Percentiles rank a stretch among this genome's conserved stretches.
phyloP scores from a whole-genome alignment of 1,140 invertebrate genomes.

The Archivesica marissinica region DNA sequence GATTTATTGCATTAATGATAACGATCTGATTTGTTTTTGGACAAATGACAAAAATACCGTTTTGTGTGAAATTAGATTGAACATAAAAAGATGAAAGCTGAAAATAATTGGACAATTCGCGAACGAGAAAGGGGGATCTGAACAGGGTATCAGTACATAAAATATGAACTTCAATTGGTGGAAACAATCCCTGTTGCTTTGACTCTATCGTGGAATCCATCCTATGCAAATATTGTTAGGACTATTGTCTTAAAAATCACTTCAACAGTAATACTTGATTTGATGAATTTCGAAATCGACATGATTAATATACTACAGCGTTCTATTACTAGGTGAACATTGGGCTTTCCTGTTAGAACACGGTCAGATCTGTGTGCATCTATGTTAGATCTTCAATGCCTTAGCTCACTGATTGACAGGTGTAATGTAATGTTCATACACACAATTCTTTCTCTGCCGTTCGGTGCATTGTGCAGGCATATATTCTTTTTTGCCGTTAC shows the following conservation, averaged over 20 bases:
- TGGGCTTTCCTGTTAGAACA: too few species aligned
- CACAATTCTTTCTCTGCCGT: too few species aligned
- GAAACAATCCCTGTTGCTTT: too few species aligned
- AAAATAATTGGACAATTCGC: not conserved
- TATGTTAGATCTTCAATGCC: too few species aligned
- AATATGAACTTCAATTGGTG: not conserved
- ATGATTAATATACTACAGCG: too few species aligned
- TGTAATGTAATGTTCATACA: too few species aligned
- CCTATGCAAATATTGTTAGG: not conserved
- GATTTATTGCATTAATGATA: slow-evolving; percentile 12
- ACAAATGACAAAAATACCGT: not conserved
- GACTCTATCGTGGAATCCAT: not conserved
- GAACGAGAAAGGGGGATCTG: not conserved
- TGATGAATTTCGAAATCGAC: not conserved
- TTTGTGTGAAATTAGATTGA: not conserved
- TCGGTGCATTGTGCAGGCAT: too few species aligned
- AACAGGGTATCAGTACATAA: not conserved
- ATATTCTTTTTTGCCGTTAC: too few species aligned
- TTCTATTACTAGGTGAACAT: too few species aligned
- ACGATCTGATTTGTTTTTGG: not conserved
- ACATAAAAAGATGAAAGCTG: slow-evolving; percentile 18
- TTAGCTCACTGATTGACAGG: too few species aligned
- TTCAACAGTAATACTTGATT: not conserved
- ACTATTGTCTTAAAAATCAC: not conserved
- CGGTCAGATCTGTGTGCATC: too few species aligned